A percentile compares a stretch with the other conserved stretches of the same genome.
These are phyloP conservation scores for Laothoe populi DNA, from an alignment of 2,888 invertebrate species.

Conservation along the genomic window DNA sequence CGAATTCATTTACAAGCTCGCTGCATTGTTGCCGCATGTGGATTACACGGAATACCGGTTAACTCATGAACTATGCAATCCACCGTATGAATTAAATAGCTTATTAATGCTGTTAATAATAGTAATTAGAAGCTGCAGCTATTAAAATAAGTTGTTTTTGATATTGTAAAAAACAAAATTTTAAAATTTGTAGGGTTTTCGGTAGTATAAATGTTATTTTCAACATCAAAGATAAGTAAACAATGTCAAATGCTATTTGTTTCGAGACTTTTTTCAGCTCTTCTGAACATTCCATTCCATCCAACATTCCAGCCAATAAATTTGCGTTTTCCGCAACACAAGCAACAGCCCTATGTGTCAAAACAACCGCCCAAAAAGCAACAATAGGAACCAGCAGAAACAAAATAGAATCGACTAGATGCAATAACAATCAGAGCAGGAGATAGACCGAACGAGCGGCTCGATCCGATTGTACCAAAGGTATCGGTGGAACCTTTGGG, in stretches of 20 bases:
- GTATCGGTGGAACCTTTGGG: conserved; percentile 28
- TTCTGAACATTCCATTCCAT: neutral
- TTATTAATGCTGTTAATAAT: too few species aligned
- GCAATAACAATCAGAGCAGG: conserved; percentile 64
- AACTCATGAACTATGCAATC: too few species aligned
- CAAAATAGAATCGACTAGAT: conserved; percentile 38
- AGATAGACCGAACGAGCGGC: conserved; percentile 44
- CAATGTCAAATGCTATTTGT: too few species aligned
- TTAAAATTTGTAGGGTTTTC: too few species aligned
- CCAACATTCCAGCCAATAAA: neutral
- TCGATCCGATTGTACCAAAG: conserved; percentile 31
- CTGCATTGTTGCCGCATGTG: neutral
- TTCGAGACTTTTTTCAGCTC: too few species aligned
- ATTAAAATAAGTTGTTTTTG: too few species aligned
- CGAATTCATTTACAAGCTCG: conserved; percentile 35
- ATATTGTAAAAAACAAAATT: too few species aligned
- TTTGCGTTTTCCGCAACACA: conserved; percentile 5
- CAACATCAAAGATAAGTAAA: too few species aligned
- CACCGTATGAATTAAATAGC: too few species aligned
- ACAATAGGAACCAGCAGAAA: conserved; percentile 8
- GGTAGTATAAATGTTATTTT: too few species aligned
- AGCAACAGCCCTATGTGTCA: conserved; percentile 15
- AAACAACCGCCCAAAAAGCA: conserved; percentile 16
- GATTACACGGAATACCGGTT: conserved; percentile 27
- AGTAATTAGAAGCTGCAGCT: too few species aligned